These are phyloP conservation scores for Perizoma flavofasciatum DNA, from an alignment of 2,888 invertebrate species.

Conservation along the genomic window DNA sequence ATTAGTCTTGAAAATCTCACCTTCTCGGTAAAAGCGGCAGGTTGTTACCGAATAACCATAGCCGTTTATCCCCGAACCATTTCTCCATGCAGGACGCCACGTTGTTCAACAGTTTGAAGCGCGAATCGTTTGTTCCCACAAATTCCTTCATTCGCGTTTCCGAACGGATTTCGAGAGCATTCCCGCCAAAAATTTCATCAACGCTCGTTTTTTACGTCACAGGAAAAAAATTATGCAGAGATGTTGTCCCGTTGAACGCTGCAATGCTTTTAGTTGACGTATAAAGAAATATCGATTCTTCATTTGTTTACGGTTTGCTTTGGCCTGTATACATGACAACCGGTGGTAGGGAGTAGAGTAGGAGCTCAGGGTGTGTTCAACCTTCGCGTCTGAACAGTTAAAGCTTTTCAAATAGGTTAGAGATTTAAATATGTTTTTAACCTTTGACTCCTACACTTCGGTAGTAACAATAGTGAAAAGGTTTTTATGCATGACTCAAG, in stretches of 20 bases:
- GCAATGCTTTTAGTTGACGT: slow-evolving; percentile 63
- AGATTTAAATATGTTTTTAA: too few species aligned
- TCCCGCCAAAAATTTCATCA: slow-evolving; percentile 63
- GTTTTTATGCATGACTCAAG: slow-evolving; percentile 10
- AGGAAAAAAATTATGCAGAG: slow-evolving; percentile 9
- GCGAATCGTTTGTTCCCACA: slow-evolving; percentile 54
- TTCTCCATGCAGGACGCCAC: slow-evolving; percentile 91
- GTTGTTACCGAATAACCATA: slow-evolving; percentile 96
- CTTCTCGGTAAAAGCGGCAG: slow-evolving; percentile 92
- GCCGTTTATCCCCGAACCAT: slow-evolving; percentile 96
- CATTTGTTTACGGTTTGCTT: slow-evolving; percentile 80
- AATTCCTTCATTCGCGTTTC: slow-evolving; percentile 72
- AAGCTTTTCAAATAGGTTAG: too few species aligned
- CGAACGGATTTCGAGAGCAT: slow-evolving; percentile 54
- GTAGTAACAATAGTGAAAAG: slow-evolving; percentile 5
- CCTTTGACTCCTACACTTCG: slow-evolving; percentile 1
- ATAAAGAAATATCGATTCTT: slow-evolving; percentile 72
- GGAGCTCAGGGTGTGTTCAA: slow-evolving; percentile 34
- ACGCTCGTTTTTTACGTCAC: slow-evolving; percentile 9
- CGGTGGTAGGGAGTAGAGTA: slow-evolving; percentile 63
- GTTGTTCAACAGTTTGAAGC: slow-evolving; percentile 74
- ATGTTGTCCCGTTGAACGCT: slow-evolving; percentile 57
- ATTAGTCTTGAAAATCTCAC: slow-evolving; percentile 69
- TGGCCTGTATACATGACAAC: slow-evolving; percentile 81
- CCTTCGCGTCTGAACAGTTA: too few species aligned